Base-by-base conservation (phyloP, 2,113 vertebrate genomes). In the Microtus ochrogaster region DNA sequence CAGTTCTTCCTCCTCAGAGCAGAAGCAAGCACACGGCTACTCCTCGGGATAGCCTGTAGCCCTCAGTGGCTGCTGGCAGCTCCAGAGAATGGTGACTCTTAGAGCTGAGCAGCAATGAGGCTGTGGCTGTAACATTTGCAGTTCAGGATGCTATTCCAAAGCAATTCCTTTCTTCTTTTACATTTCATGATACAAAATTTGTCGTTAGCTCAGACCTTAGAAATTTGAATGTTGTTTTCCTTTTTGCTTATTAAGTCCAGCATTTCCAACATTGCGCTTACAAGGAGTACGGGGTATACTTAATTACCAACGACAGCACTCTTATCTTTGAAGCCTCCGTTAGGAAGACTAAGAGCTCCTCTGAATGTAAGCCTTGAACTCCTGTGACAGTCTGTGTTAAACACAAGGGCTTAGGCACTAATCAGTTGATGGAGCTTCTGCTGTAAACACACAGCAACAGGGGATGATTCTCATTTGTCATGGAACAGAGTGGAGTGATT, bases 381-480 rank as follows among this genome's bases (percentile, higher is more conserved):
- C 30, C 28, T 41, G 16, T n/a, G 22, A 30, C 6, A 33, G 77
- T 70, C 89, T 65, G 63, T 28, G 41, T 39, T 66, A 58, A 55
- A 81, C 17, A 33, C 39, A 49, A 36, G 2, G 36, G 52, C n/a
- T 12, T 4, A 24, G n/a, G 24, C 47, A 58, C 47, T 10, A 10
- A 8, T 5, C 16, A 12, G 13, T 12, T 10, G 13, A 36, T 36
- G 39, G 84, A 16, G 2, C 12, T 36, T 28, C 36, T 2, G 14
- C 28, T 1, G 30, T 11, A 52, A 28, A 44, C 49, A 22, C 8
- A 6, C 3, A 24, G 61, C 4, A 17, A 0, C 0, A 66, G 47
- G 26, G 39, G 30, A 6, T 17, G 21, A 19, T 36, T 47, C 8
- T 22, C 5, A 3, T 44, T 68, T 58, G 44, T 7, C 8, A 63